Conservation (phyloP, 2,888 invertebrate genomes). For the Drosophila macrothrix region DNA sequence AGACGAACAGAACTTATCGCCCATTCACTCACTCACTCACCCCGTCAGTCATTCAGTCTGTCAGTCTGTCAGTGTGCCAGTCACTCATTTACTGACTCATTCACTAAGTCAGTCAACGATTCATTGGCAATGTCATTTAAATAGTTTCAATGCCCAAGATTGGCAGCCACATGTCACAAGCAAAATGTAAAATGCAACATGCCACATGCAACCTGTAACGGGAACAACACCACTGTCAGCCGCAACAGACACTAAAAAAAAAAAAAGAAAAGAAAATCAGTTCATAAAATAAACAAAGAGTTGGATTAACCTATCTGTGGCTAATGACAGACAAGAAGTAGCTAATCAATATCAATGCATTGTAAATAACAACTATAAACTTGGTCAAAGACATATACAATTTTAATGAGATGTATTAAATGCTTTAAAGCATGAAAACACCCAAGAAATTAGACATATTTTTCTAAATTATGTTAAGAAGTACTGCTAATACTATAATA, state of each 20-base stretch:
- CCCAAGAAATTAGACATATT: no score
- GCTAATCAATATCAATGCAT: no score
- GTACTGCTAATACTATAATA: no score
- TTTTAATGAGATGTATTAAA: no score
- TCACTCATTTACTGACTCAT: constrained; percentile 47
- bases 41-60: constrained; percentile 4
- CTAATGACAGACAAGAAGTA: no score
- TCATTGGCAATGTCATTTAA: constrained; percentile 58
- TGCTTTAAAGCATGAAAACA: no score
- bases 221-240: not conserved
- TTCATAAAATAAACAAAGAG: not conserved
- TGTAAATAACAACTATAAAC: no score
- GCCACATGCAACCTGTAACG: constrained; percentile 22
- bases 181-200: constrained; percentile 11
- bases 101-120: constrained; percentile 20
- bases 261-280: no score
- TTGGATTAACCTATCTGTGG: not conserved
- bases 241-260: not conserved
- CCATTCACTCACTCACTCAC: not conserved
- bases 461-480: no score
- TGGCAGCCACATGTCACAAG: constrained; percentile 33
- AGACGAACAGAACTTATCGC: constrained; percentile 7
- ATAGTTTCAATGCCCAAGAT: constrained; percentile 66
- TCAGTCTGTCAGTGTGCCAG: not conserved
- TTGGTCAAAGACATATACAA: no score